A percentile compares a stretch with the other conserved stretches of the same genome.
These are phyloP conservation scores for Idaea biselata DNA, from an alignment of 2,888 invertebrate species.

Conservation along the genomic window DNA sequence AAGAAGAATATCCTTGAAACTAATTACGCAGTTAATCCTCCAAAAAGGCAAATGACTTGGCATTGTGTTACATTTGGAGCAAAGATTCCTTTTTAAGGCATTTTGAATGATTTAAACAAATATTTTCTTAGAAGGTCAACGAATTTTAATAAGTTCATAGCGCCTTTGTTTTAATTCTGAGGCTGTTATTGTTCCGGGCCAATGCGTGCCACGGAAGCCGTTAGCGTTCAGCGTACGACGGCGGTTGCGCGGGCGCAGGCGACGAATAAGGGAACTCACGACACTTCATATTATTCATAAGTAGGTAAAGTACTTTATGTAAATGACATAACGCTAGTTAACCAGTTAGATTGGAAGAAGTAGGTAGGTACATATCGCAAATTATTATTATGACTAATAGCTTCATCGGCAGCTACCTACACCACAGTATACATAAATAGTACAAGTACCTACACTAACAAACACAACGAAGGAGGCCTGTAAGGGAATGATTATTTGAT, in stretches of 20 bases:
- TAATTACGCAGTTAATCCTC: slow-evolving; percentile 25
- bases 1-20: slow-evolving; percentile 8
- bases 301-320: slow-evolving; percentile 1
- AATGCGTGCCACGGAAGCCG: slow-evolving; percentile 58
- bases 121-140: slow-evolving; percentile 13
- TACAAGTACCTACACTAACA: neutral
- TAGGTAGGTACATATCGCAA: too few species aligned
- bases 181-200: slow-evolving; percentile 60
- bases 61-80: slow-evolving; percentile 5
- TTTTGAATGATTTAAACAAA: slow-evolving; percentile 7
- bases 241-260: slow-evolving; percentile 18
- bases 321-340: slow-evolving; percentile 1
- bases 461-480: neutral
- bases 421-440: too few species aligned
- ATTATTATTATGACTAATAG: neutral
- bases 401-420: neutral
- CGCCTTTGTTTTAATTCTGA: slow-evolving; percentile 50
- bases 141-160: slow-evolving; percentile 9
- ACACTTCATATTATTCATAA: neutral
- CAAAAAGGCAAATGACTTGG: slow-evolving; percentile 11
- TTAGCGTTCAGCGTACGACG: slow-evolving; percentile 39
- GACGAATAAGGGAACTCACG: slow-evolving; percentile 14
- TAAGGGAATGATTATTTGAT: too few species aligned
- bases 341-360: neutral
- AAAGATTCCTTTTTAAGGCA: slow-evolving; percentile 14